Percentiles rank a stretch among this genome's conserved stretches.
phyloP scores from a whole-genome alignment of 2,113 vertebrate species.

The pig (Sus scrofa) region T2T-Sscrofa CM000820.6:113198501-113199000 shows the following conservation, averaged over 20 bases:
- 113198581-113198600: neutral
- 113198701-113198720: neutral
- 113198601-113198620: neutral
- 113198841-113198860: constrained; percentile 62
- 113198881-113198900: neutral
- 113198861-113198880: constrained; percentile 64
- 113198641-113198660: neutral
- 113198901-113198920: constrained; percentile 18
- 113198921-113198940: neutral
- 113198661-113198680: neutral
- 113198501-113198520: neutral
- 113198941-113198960: constrained; percentile 19
- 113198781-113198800: constrained; percentile 69
- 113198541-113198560: neutral
- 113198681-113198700: neutral
- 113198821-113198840: constrained; percentile 65
- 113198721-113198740: neutral
- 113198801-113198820: constrained; percentile 65
- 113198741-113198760: neutral
- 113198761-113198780: constrained; percentile 43
- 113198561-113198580: neutral
- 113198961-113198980: constrained; percentile 18
- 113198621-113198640: neutral
- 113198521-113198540: neutral
- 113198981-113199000: constrained; percentile 49